Base-by-base conservation (phyloP, 2,113 vertebrate genomes). In the Scolopax mira region DNA sequence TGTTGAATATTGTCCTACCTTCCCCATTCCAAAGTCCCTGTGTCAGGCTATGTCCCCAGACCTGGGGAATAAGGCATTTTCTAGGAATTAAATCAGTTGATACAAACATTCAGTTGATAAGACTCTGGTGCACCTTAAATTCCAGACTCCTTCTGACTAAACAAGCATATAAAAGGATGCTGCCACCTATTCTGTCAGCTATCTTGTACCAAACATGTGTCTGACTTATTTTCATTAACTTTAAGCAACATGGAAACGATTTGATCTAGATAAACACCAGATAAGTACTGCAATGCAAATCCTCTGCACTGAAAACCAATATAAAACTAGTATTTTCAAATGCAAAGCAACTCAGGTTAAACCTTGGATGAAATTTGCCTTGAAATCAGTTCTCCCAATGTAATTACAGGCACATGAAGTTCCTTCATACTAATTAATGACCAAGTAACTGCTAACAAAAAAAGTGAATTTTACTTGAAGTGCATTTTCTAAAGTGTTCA, bases 121-220 rank as follows among this genome's bases (percentile, higher is more conserved):
- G 39, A n/a, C 13, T 74, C 48, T 2, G 7, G 11, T 67, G 42
- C 25, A 89, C 23, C 25, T 57, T 37, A 58, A 78, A 31, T 79
- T 69, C 27, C 30, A 33, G 44, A 44, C 41, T 66, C 10, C 12
- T 55, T 4, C 28, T 70, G 54, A 24, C 25, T 64, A 51, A 90
- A 2, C 13, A 30, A n/a, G 6, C 42, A 25, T 24, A 30, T 33
- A 33, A 85, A 80, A 74, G 24, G 9, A 57, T 81, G 37, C 42
- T 66, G 37, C 13, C 22, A 54, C 48, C 11, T 49, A 1, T 64
- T 35, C 42, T 4, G 2, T 65, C 42, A 60, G 23, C 22, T 42
- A 1, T 18, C 18, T 82, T 74, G 33, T 28, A 44, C 52, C 0
- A 0, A 90, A 42, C 23, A 4, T 1, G 18, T 31, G 9, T 33